Conservation (phyloP, 2,888 invertebrate species). For the Leptinotarsa haldemani region DNA sequence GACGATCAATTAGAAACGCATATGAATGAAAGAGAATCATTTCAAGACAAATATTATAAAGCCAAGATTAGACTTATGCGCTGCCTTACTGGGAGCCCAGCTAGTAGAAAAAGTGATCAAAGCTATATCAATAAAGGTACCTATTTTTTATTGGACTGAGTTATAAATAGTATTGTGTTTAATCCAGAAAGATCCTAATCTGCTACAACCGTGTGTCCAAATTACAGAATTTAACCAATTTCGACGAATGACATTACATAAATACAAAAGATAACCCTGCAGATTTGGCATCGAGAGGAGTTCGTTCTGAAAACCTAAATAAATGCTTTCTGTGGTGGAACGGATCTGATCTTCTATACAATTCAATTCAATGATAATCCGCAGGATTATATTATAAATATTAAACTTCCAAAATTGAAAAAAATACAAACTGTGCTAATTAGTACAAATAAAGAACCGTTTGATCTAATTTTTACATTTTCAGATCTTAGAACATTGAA, state of each 20-base stretch:
- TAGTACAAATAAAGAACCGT: not conserved
- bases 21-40: no score
- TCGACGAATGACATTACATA: conserved; percentile 25
- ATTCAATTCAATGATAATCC: conserved; percentile 10
- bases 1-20: no score
- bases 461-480: conserved; percentile 3
- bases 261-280: conserved; percentile 26
- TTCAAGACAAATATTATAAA: no score
- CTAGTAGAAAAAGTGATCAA: conserved; percentile 23
- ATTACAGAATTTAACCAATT: conserved; percentile 19
- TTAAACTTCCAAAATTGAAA: conserved; percentile 6
- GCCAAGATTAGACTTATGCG: conserved; percentile 37
- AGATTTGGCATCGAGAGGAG: conserved; percentile 25
- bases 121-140: not conserved
- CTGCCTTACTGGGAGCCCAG: conserved; percentile 29
- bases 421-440: conserved; percentile 1
- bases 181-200: conserved; percentile 17
- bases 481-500: not conserved
- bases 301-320: conserved; percentile 8
- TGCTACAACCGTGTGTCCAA: conserved; percentile 14
- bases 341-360: conserved; percentile 20
- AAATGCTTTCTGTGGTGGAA: conserved; percentile 19
- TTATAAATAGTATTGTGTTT: conserved; percentile 19
- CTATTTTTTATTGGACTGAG: conserved; percentile 27
- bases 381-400: not conserved